Base-by-base conservation (phyloP, 92 coral and sea anemone genomes). In the Epizoanthus fatuus region DNA sequence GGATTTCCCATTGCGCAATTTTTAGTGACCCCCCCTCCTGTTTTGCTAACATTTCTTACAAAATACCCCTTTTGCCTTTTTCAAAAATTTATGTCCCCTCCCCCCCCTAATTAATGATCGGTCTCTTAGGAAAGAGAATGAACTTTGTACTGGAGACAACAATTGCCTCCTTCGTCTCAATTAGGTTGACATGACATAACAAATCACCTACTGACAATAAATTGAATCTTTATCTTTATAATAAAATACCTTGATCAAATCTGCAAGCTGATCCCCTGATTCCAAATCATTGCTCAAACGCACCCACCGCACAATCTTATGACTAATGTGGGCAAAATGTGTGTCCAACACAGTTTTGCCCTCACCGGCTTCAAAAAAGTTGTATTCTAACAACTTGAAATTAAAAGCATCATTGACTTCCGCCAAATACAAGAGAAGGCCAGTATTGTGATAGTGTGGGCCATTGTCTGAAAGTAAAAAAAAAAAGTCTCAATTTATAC, bases 251-350 rank as follows among this genome's bases (percentile, higher is more conserved):
- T 44, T 59, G 39, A 84, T 57, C 5, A 84, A 11, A 11, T 84
- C 81, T 6, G 84, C 71, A 13, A 84, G 20, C 51, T 73, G 87
- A 14, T 37, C 54, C 7, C 86, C 80, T 39, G 79, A 25, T 55
- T 69, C 86, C 25, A 82, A 70, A 58, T 82, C 56, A 70, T 82
- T 82, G 10, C 86, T 79, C 63, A 82, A 63, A 35, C 86, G 45
- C 20, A 70, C 86, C 86, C 86, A 82, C 25, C 86, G 58, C 5
- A 82, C 79, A 70, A 82, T 70, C 79, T 69, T 82, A 29, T 82
- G 79, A 22, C 86, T 82, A 69, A 82, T 82, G 20, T 82, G 86
- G 79, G 79, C 86, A 22, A 82, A 82, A 69, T 82, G 86, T 20
- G 80, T 69, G 29, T 82, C 86, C 37, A 82, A 68, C 68, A n/a